These are phyloP conservation scores for Ictalurus punctatus DNA, from an alignment of 2,113 vertebrate genomes.

Conservation along the genomic window DNA sequence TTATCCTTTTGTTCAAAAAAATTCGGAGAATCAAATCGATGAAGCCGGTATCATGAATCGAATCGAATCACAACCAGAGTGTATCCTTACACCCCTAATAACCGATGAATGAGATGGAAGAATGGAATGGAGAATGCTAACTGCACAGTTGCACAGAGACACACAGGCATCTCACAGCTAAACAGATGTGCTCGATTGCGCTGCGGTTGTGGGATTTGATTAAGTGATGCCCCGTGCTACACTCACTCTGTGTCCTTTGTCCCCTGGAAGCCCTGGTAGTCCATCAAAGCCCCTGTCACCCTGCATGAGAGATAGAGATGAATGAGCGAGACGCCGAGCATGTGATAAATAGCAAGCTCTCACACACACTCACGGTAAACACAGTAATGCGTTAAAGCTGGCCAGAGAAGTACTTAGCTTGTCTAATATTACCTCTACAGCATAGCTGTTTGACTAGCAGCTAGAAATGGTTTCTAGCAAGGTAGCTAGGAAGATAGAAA, in stretches of 20 bases:
- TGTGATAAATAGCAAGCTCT: slow-evolving; percentile 44
- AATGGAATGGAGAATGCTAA: background rate
- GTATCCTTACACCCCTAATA: background rate
- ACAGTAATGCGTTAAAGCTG: background rate
- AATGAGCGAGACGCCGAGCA: slow-evolving; percentile 39
- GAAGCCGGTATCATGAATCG: background rate
- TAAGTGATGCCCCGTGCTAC: slow-evolving; percentile 23
- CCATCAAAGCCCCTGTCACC: slow-evolving; percentile 91
- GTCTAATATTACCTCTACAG: background rate
- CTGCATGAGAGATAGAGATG: slow-evolving; percentile 67
- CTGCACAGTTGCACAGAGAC: background rate
- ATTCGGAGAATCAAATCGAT: background rate
- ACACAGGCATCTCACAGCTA: slow-evolving; percentile 2
- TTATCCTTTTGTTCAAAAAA: background rate
- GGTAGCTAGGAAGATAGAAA: background rate
- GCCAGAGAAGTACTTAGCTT: background rate
- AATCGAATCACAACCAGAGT: background rate
- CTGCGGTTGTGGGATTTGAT: slow-evolving; percentile 41
- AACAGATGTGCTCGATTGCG: slow-evolving; percentile 32
- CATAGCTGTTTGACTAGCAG: background rate
- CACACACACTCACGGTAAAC: slow-evolving; percentile 11
- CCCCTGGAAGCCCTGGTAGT: slow-evolving; percentile 85
- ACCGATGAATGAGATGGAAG: background rate
- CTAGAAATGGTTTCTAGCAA: background rate
- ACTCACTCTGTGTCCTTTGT: slow-evolving; percentile 84